Base-by-base conservation (phyloP, 1,140 invertebrate species). In the Bombus polaris region DNA sequence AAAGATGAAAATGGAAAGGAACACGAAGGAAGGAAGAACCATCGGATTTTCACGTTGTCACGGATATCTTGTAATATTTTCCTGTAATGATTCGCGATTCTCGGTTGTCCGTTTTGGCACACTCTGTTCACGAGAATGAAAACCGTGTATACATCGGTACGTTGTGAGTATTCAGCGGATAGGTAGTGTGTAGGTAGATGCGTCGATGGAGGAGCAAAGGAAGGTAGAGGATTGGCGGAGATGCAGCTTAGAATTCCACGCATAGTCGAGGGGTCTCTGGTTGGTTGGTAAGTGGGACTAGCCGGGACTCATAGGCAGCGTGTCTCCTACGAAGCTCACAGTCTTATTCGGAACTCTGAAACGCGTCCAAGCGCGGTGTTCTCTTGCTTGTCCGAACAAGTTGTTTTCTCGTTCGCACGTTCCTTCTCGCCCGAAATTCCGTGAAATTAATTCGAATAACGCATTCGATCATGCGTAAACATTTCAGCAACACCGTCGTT, bases 281-380 rank as follows among this genome's bases (percentile, higher is more conserved):
- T 95, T 95, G 94, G 95, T 94, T 93, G 94, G 94, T 95, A 95
- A 95, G 95, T 95, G 94, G 95, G 94, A 94, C 95, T 95, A 95
- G 94, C 94, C 94, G 95, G 94, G 94, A 95, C 94, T 95, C 95
- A 95, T 95, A 95, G 95, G 93, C 93, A 94, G 94, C 93, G 92
- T 92, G 93, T 94, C 93, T 94, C 92, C 94, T 95, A 94, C 94
- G 94, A 93, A 94, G 91, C 89, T 93, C 94, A 91, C 95, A 95
- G 95, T 95, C 94, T 92, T 92, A 93, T 93, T 94, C 93, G 93
- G 92, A 94, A 92, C 89, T 92, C 92, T 42, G 78, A 90, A 94
- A 93, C 91, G 91, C 92, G 92, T 90, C 68, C 75, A 76, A 83
- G 65, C 84, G 80, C 65, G 65, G 44, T 39, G 81, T 80, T 53